A percentile compares a stretch with the other conserved stretches of the same genome.
Evolutionary conservation across 2,888 invertebrate genomes (phyloP).

Genomic region (Sphinx pinastri): DNA sequence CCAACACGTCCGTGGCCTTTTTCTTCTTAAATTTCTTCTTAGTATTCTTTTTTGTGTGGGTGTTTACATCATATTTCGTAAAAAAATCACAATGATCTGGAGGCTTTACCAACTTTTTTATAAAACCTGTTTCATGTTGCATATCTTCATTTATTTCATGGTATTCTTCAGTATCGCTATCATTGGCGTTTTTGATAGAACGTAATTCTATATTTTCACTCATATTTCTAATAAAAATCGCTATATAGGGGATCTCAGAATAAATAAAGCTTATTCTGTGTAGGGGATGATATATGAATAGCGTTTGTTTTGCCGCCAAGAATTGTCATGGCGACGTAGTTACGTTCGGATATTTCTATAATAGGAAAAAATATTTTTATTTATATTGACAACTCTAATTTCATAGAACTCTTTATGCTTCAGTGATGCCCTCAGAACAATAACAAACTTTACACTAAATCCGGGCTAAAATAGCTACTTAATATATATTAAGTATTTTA

Average conservation of each 20-base stretch:
- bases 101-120: conserved; percentile 30
- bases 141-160: conserved; percentile 63
- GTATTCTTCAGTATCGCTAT: conserved; percentile 68
- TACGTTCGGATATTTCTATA: background rate
- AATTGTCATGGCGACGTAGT: conserved; percentile 49
- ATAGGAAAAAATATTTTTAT: no score
- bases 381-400: no score
- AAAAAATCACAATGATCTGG: conserved; percentile 67
- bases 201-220: conserved; percentile 63
- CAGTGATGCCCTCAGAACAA: no score
- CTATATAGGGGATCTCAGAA: no score
- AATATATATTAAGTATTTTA: no score
- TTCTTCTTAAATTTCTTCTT: conserved; percentile 61
- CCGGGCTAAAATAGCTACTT: no score
- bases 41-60: conserved; percentile 41
- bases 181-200: conserved; percentile 41
- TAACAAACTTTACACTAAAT: no score
- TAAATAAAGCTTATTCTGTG: no score
- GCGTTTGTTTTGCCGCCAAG: conserved; percentile 44
- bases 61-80: conserved; percentile 54
- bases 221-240: conserved; percentile 46
- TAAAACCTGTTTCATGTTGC: conserved; percentile 29
- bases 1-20: conserved; percentile 57
- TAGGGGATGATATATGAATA: no score
- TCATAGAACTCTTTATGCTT: no score